These are phyloP conservation scores for Corvus moneduloides DNA, from an alignment of 2,113 vertebrate species.

Conservation along the genomic window DNA sequence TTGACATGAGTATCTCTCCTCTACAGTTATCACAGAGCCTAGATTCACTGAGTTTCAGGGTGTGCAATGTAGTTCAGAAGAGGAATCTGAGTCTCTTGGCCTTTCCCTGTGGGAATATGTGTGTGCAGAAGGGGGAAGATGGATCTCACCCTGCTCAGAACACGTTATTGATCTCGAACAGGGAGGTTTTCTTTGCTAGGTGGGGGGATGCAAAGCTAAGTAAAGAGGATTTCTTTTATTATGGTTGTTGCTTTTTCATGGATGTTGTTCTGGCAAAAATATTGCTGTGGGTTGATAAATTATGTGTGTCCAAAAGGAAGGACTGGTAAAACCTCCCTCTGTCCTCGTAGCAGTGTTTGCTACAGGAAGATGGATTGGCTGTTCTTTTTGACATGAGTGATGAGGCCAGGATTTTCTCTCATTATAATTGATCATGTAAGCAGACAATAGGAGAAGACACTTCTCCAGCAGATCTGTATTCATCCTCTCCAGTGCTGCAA, in stretches of 20 bases:
- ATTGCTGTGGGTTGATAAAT: slow-evolving; percentile 12
- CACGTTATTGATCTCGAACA: not conserved
- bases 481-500: not conserved
- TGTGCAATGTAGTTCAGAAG: not conserved
- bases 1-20: not conserved
- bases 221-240: not conserved
- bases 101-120: not conserved
- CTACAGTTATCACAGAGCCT: not conserved
- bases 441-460: not conserved
- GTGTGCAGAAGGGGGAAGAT: not conserved
- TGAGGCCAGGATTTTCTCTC: not conserved
- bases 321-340: slow-evolving; percentile 30
- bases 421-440: not conserved
- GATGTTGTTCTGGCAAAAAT: not conserved
- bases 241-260: not conserved
- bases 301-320: not conserved
- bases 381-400: not conserved
- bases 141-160: not conserved
- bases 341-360: not conserved
- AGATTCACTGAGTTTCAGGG: not conserved
- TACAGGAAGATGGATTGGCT: not conserved
- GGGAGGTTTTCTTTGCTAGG: not conserved
- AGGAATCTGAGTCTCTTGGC: not conserved
- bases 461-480: not conserved
- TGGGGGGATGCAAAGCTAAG: not conserved